These are phyloP conservation scores for Theretra japonica DNA, from an alignment of 2,888 invertebrate genomes.

Conservation along the genomic window DNA sequence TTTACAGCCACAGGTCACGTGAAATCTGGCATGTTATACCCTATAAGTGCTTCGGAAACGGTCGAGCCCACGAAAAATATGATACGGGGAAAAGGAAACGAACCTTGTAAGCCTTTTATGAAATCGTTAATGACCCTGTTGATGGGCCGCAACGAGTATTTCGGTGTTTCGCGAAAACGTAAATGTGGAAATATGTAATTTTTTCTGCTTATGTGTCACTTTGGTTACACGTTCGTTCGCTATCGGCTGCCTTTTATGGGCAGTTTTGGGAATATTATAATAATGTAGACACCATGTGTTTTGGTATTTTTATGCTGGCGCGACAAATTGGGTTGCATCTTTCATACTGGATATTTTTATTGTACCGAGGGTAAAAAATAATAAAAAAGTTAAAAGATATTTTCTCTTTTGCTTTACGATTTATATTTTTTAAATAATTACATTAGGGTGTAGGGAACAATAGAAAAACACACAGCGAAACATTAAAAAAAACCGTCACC, in stretches of 20 bases:
- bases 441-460: too few species aligned
- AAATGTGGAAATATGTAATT: slow-evolving; percentile 43
- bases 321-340: too few species aligned
- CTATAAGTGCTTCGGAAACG: slow-evolving; percentile 69
- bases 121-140: slow-evolving; percentile 77
- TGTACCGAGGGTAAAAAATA: too few species aligned
- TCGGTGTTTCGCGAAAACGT: slow-evolving; percentile 52
- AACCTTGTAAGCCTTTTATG: slow-evolving; percentile 77
- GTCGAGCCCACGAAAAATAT: slow-evolving; percentile 75
- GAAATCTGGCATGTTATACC: slow-evolving; percentile 34
- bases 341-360: too few species aligned
- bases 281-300: too few species aligned
- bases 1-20: slow-evolving; percentile 49
- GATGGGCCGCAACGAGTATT: slow-evolving; percentile 66
- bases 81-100: slow-evolving; percentile 70
- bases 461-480: too few species aligned
- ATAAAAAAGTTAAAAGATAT: too few species aligned
- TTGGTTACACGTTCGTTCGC: neutral
- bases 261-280: too few species aligned
- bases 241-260: neutral
- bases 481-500: too few species aligned
- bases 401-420: too few species aligned
- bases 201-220: slow-evolving; percentile 45
- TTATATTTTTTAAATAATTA: too few species aligned
- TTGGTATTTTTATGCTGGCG: too few species aligned